Percentiles rank a stretch among this genome's conserved stretches.
phyloP scores from a whole-genome alignment of 1,140 invertebrate genomes.

The Brachionus calyciflorus region DNA sequence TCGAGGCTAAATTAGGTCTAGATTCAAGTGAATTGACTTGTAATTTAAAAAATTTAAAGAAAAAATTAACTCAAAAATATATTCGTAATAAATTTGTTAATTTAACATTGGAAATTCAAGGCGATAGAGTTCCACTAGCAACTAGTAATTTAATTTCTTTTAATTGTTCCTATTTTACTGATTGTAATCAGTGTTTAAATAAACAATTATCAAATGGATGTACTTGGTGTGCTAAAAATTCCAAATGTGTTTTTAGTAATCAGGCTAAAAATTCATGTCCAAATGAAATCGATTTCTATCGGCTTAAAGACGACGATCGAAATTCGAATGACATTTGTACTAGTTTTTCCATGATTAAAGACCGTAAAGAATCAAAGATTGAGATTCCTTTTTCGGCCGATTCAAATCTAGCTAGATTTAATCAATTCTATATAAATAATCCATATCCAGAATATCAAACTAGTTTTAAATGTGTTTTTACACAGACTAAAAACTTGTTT shows the following conservation, averaged over 20 bases:
- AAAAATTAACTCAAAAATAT: background rate
- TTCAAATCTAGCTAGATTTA: background rate
- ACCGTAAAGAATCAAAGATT: conserved; percentile 14
- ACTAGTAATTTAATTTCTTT: background rate
- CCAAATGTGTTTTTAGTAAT: conserved; percentile 33
- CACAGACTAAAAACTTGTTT: background rate
- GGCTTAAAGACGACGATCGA: background rate
- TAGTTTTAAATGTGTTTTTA: conserved; percentile 10
- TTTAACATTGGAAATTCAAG: background rate
- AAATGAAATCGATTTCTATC: background rate
- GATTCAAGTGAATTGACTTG: background rate
- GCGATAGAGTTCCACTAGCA: background rate
- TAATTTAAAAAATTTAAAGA: background rate
- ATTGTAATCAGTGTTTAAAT: conserved; percentile 28
- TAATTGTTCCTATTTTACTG: conserved; percentile 39
- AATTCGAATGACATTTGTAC: conserved; percentile 3
- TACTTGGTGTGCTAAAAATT: conserved; percentile 32
- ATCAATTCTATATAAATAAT: conserved; percentile 21
- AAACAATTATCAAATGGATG: conserved; percentile 9
- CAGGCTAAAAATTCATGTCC: background rate
- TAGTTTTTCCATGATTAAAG: background rate
- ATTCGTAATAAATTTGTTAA: conserved; percentile 3
- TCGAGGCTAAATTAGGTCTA: background rate
- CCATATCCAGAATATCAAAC: conserved; percentile 27
- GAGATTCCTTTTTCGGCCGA: conserved; percentile 9